These are phyloP conservation scores for Chouioia cunea DNA, from an alignment of 2,888 invertebrate genomes.

Conservation along the genomic window DNA sequence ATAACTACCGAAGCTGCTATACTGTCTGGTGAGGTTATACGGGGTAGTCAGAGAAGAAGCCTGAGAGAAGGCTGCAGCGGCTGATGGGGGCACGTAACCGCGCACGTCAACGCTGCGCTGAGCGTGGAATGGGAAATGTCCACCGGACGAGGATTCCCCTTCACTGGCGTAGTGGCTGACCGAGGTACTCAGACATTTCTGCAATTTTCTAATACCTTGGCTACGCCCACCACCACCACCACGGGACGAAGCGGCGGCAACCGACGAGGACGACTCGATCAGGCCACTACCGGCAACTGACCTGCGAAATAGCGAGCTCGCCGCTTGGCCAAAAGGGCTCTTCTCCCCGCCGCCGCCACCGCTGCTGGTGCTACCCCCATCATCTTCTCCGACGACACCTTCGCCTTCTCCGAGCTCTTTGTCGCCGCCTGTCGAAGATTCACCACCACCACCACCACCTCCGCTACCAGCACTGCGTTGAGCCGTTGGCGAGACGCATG, in stretches of 20 bases:
- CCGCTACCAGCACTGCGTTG: constrained; percentile 59
- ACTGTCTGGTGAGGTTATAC: constrained; percentile 77
- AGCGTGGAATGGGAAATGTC: constrained; percentile 60
- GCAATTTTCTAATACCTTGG: constrained; percentile 95
- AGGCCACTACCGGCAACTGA: constrained; percentile 44
- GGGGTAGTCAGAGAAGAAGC: constrained; percentile 64
- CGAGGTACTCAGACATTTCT: constrained; percentile 88
- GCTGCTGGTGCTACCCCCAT: constrained; percentile 48
- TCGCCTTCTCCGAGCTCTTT: constrained; percentile 17
- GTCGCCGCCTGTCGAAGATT: constrained; percentile 47
- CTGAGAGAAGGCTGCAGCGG: constrained; percentile 71
- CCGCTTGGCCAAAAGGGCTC: constrained; percentile 23
- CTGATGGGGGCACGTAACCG: constrained; percentile 65
- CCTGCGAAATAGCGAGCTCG: constrained; percentile 44
- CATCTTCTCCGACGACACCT: constrained; percentile 48
- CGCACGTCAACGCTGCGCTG: constrained; percentile 66
- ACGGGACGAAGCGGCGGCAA: constrained; percentile 51
- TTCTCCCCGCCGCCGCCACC: constrained; percentile 51
- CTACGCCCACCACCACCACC: constrained; percentile 73
- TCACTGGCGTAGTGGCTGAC: constrained; percentile 76
- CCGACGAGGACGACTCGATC: constrained; percentile 30
- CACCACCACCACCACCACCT: constrained; percentile 52
- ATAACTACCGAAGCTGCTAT: constrained; percentile 96
- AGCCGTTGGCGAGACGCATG: constrained; percentile 76
- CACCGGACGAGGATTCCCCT: constrained; percentile 64